A percentile compares a stretch with the other conserved stretches of the same genome.
These are phyloP conservation scores for Baronia brevicornis DNA, from an alignment of 2,888 invertebrate species.

Conservation along the genomic window DNA sequence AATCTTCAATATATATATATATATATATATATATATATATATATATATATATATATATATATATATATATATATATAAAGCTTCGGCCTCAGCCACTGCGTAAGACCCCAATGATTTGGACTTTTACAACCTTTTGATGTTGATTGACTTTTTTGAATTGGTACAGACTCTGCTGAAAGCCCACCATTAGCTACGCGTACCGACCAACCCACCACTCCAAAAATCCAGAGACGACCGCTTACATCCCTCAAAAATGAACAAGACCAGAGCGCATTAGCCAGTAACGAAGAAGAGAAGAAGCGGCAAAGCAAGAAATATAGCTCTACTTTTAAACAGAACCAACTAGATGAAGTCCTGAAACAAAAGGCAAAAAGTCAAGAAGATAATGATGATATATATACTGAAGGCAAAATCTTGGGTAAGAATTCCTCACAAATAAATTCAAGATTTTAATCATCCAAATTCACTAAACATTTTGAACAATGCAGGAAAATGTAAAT, in stretches of 20 bases:
- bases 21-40: too few relatives aligned
- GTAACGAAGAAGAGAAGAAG: conserved; percentile 60
- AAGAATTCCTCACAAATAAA: conserved; percentile 16
- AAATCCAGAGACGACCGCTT: conserved; percentile 50
- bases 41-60: too few relatives aligned
- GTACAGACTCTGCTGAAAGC: conserved; percentile 52
- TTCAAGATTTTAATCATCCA: too few relatives aligned
- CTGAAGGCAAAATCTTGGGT: conserved; percentile 45
- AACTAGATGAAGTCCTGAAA: conserved; percentile 50
- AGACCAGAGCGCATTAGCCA: conserved; percentile 55
- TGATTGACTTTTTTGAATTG: neutral
- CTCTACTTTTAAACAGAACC: conserved; percentile 57
- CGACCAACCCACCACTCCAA: conserved; percentile 31
- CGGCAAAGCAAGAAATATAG: conserved; percentile 69
- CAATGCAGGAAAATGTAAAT: too few relatives aligned
- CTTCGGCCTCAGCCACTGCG: too few relatives aligned
- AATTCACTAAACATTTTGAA: too few relatives aligned
- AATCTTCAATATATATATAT: too few relatives aligned
- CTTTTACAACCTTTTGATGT: neutral
- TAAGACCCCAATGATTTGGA: too few relatives aligned
- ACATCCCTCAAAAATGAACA: conserved; percentile 42
- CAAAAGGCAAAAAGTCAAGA: conserved; percentile 29
- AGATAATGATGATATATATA: conserved; percentile 27
- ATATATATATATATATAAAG: too few relatives aligned
- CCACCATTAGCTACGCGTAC: conserved; percentile 36